Evolutionary conservation across 2,888 invertebrate genomes (phyloP).

Genomic region (Lordiphosa fenestrarum): DNA sequence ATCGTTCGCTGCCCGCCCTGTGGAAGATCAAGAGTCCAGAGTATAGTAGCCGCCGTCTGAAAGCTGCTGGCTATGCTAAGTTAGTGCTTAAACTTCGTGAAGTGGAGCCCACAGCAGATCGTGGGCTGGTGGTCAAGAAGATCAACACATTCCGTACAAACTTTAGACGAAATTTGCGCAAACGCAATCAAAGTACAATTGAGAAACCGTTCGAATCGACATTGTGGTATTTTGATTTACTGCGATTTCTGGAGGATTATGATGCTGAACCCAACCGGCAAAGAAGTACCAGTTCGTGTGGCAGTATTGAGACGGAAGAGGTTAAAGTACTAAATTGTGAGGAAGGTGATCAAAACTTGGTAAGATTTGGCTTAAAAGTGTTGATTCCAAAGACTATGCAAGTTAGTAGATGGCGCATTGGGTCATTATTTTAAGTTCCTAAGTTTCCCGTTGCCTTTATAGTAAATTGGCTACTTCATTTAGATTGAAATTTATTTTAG

Average conservation of each 20-base stretch:
- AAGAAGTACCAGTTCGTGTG: too few species aligned
- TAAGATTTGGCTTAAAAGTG: too few species aligned
- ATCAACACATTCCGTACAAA: constrained; percentile 56
- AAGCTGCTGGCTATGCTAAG: constrained; percentile 40
- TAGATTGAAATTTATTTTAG: too few species aligned
- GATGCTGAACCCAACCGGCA: constrained; percentile 15
- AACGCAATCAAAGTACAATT: constrained; percentile 19
- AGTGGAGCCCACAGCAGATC: constrained; percentile 49
- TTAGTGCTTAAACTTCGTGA: constrained; percentile 42
- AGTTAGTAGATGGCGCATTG: too few species aligned
- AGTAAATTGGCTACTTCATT: too few species aligned
- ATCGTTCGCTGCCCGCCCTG: constrained; percentile 49
- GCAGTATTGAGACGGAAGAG: background rate
- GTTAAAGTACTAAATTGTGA: background rate
- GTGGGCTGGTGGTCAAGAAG: constrained; percentile 39
- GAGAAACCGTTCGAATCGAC: constrained; percentile 34
- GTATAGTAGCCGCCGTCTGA: constrained; percentile 38
- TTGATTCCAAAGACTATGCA: too few species aligned
- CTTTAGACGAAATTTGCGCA: constrained; percentile 43
- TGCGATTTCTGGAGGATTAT: constrained; percentile 42
- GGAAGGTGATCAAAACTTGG: background rate
- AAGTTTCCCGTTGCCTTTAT: too few species aligned
- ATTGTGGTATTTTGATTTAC: constrained; percentile 45
- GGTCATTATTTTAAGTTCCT: too few species aligned
- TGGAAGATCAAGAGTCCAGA: constrained; percentile 50